Evolutionary conservation across 2,888 invertebrate genomes (phyloP).

Genomic region (Agrypnus murinus): DNA sequence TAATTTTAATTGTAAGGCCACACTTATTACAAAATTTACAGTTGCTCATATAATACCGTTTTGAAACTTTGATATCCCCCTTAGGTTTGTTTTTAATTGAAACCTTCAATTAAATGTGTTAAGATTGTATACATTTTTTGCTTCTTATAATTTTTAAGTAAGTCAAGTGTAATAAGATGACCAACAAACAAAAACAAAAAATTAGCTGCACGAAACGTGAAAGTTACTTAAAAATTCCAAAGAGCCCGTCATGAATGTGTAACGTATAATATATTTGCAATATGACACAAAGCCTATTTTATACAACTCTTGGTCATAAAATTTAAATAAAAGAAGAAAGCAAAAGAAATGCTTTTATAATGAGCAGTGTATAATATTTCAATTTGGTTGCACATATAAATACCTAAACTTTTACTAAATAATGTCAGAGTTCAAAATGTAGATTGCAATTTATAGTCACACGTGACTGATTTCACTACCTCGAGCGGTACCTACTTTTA

Average conservation of each 20-base stretch:
- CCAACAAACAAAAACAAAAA: not conserved
- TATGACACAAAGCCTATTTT: too few species aligned
- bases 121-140: not conserved
- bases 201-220: not conserved
- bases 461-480: conserved; percentile 5
- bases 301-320: too few species aligned
- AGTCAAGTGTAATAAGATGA: not conserved
- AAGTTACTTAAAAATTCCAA: too few species aligned
- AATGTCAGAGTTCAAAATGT: conserved; percentile 9
- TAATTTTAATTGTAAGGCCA: too few species aligned
- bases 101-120: not conserved
- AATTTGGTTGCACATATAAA: not conserved
- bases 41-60: too few species aligned
- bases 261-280: too few species aligned
- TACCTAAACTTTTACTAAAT: not conserved
- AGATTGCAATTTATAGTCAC: not conserved
- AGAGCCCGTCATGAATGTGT: too few species aligned
- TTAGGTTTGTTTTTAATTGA: not conserved
- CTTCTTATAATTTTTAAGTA: too few species aligned
- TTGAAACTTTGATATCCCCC: not conserved
- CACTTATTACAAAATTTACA: too few species aligned
- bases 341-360: too few species aligned
- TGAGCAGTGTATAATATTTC: not conserved
- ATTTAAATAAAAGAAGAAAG: too few species aligned
- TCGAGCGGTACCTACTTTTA: not conserved